Percentiles rank a stretch among this genome's conserved stretches.
These are phyloP conservation scores for Euclidia mi DNA, from an alignment of 2,888 invertebrate genomes.

Conservation along the genomic window DNA sequence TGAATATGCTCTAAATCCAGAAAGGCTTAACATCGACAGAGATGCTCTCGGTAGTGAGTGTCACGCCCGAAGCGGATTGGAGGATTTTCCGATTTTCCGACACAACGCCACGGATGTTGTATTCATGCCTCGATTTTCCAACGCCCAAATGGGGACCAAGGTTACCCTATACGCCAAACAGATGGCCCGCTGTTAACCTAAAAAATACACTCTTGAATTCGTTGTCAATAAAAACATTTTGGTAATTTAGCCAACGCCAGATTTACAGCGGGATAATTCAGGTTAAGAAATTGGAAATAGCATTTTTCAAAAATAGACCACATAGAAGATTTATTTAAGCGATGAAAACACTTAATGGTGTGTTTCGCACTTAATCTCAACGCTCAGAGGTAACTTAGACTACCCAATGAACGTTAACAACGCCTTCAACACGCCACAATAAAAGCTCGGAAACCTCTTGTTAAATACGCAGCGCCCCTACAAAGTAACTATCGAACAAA, in stretches of 20 bases:
- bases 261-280: conserved; percentile 21
- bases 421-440: conserved; percentile 53
- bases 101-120: conserved; percentile 62
- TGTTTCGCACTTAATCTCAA: conserved; percentile 39
- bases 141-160: conserved; percentile 57
- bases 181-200: conserved; percentile 37
- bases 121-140: conserved; percentile 65
- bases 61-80: conserved; percentile 69
- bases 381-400: conserved; percentile 42
- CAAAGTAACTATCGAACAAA: conserved; percentile 68
- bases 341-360: conserved; percentile 25
- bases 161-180: conserved; percentile 55
- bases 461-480: conserved; percentile 64
- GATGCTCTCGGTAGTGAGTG: conserved; percentile 65
- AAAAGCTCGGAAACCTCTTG: conserved; percentile 60
- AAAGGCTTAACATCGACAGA: conserved; percentile 68
- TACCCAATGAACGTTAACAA: conserved; percentile 51
- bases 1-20: conserved; percentile 67
- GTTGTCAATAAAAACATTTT: conserved; percentile 41
- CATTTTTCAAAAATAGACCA: conserved; percentile 21
- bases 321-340: conserved; percentile 27
- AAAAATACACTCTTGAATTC: conserved; percentile 45
- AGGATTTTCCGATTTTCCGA: conserved; percentile 75
- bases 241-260: conserved; percentile 20
- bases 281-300: conserved; percentile 18